A percentile compares a stretch with the other conserved stretches of the same genome.
phyloP scores from a whole-genome alignment of 2,888 invertebrate genomes.

The Hydraecia micacea region DNA sequence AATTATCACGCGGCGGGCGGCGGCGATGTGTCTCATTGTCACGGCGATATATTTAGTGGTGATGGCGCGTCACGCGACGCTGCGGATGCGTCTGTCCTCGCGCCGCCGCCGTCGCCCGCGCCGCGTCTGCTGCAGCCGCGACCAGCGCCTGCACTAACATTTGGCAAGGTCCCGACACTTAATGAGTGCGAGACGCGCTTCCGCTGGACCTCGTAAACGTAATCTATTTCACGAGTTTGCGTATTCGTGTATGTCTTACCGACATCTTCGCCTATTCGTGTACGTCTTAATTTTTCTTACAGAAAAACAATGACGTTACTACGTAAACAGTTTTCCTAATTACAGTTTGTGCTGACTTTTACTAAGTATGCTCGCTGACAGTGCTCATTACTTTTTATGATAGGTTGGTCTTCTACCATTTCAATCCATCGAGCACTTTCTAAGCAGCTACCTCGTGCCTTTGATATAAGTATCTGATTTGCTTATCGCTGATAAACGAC shows the following conservation, averaged over 20 bases:
- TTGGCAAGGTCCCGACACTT: slow-evolving; percentile 69
- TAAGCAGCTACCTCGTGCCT: slow-evolving; percentile 19
- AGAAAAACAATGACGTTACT: slow-evolving; percentile 30
- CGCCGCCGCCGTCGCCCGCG: slow-evolving; percentile 52
- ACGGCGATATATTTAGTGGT: slow-evolving; percentile 82
- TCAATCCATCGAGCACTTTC: slow-evolving; percentile 20
- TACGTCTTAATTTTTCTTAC: slow-evolving; percentile 49
- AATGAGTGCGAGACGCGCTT: slow-evolving; percentile 67
- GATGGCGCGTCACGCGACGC: slow-evolving; percentile 74
- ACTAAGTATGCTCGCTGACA: slow-evolving; percentile 9
- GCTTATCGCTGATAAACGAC: slow-evolving; percentile 27
- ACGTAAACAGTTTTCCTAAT: slow-evolving; percentile 34
- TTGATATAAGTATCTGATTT: slow-evolving; percentile 33
- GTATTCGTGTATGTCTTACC: slow-evolving; percentile 55
- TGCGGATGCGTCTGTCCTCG: slow-evolving; percentile 84
- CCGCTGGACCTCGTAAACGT: slow-evolving; percentile 68
- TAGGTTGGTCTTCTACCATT: slow-evolving; percentile 13
- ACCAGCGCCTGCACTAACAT: slow-evolving; percentile 64
- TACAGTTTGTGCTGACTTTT: slow-evolving; percentile 28
- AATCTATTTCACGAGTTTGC: slow-evolving; percentile 54
- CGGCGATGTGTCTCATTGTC: slow-evolving; percentile 83
- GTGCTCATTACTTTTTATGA: slow-evolving; percentile 12
- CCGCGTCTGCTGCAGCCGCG: slow-evolving; percentile 58
- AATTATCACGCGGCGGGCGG: slow-evolving; percentile 71
- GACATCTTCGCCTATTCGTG: slow-evolving; percentile 41